phyloP scores from a whole-genome alignment of 1,140 invertebrate genomes.

The Philopotamus ludificatus region DNA sequence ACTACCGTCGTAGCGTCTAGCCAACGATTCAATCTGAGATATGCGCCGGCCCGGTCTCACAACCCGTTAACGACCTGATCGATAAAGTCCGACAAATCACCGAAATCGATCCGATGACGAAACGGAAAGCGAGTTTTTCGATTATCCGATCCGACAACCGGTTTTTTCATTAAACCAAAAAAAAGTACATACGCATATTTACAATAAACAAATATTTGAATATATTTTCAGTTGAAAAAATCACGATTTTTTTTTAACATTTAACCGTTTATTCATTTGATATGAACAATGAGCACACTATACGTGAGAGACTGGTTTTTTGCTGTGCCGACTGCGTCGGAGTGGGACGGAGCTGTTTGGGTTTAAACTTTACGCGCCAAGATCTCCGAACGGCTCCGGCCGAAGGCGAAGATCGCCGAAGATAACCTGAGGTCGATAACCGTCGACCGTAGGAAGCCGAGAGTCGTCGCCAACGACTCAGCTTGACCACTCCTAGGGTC shows the following conservation, averaged over 20 bases:
- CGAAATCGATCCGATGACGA: neutral
- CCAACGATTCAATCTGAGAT: neutral
- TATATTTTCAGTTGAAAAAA: no score
- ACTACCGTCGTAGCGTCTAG: neutral
- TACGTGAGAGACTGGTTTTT: no score
- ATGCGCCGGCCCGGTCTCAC: neutral
- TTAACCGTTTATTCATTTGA: no score
- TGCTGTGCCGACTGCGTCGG: no score
- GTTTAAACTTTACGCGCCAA: no score
- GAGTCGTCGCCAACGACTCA: neutral
- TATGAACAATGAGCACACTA: no score
- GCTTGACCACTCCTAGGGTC: slow-evolving; percentile 16
- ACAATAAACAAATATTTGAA: no score
- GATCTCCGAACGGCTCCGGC: slow-evolving; percentile 10
- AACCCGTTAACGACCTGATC: neutral
- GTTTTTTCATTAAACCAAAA: no score
- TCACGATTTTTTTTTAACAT: no score
- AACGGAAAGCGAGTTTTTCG: neutral
- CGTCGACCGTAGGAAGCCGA: slow-evolving; percentile 1
- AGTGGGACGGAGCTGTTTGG: no score
- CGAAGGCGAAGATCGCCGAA: slow-evolving; percentile 18
- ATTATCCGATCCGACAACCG: neutral
- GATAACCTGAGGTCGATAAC: slow-evolving; percentile 19
- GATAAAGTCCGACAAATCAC: neutral
- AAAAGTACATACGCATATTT: no score